These are phyloP conservation scores for Xiphophorus maculatus DNA, from an alignment of 2,113 vertebrate genomes.

Conservation along the genomic window DNA sequence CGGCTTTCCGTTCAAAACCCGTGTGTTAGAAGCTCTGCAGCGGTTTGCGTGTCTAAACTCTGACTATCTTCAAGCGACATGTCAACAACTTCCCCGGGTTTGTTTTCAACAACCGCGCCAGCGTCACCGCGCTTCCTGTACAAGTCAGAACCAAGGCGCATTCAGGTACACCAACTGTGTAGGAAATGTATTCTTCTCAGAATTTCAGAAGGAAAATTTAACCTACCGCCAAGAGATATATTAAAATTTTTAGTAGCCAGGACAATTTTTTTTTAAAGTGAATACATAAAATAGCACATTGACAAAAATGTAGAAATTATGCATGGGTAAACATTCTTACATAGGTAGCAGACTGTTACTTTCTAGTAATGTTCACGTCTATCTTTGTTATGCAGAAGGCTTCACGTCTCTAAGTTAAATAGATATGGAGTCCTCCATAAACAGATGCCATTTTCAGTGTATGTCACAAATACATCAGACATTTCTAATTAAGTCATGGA, in stretches of 20 bases:
- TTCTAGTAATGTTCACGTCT: no score
- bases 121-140: conserved; percentile 72
- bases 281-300: no score
- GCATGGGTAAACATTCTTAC: no score
- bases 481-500: neutral
- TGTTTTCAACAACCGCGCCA: conserved; percentile 82
- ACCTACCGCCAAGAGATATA: neutral
- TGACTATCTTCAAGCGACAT: conserved; percentile 8
- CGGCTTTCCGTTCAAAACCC: neutral
- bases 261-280: no score
- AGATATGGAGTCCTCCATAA: no score
- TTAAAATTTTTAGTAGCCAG: neutral
- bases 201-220: neutral
- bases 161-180: conserved; percentile 44
- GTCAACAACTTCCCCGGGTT: conserved; percentile 52
- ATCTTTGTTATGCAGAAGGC: no score
- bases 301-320: no score
- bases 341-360: no score
- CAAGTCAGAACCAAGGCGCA: conserved; percentile 29
- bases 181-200: neutral
- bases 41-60: neutral
- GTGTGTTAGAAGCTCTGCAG: neutral
- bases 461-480: neutral
- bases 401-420: no score
- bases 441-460: no score